Conservation (phyloP, 2,113 vertebrate species). For the Brevimyrus niger region DNA sequence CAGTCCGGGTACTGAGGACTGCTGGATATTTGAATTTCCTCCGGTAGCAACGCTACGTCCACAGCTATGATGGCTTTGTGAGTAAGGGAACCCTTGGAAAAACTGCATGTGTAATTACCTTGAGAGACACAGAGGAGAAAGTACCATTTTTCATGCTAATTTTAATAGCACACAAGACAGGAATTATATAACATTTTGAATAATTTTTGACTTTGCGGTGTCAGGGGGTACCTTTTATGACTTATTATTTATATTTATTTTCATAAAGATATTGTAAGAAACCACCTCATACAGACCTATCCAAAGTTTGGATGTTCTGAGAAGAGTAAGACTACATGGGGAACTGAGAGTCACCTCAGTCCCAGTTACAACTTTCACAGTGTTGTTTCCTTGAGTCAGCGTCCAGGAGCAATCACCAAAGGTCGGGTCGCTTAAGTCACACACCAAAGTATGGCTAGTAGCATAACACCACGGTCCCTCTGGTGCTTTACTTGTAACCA, state of each 20-base stretch:
- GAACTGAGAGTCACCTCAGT: fast-evolving
- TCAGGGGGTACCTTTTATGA: background rate
- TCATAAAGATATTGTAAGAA: background rate
- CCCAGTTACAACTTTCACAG: slow-evolving; percentile 27
- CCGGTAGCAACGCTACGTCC: slow-evolving; percentile 40
- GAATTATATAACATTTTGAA: background rate
- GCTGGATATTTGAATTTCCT: slow-evolving; percentile 8
- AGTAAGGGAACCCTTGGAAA: fast-evolving
- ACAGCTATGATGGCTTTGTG: slow-evolving; percentile 35
- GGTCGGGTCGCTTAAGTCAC: background rate
- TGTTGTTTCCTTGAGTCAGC: fast-evolving
- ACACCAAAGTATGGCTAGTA: fast-evolving
- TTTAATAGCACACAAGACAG: background rate
- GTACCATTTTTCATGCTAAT: background rate
- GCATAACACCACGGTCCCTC: background rate
- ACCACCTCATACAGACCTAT: slow-evolving; percentile 34
- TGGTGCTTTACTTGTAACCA: background rate
- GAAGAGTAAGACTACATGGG: fast-evolving
- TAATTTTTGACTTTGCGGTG: background rate
- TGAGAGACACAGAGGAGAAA: slow-evolving; percentile 8
- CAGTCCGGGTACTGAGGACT: slow-evolving; percentile 43
- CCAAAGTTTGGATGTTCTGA: slow-evolving; percentile 20
- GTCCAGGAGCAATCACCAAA: background rate
- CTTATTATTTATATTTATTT: background rate
- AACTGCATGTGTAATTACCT: slow-evolving; percentile 48